phyloP scores from a whole-genome alignment of 2,113 vertebrate genomes.

The Typhlomys cinereus region DNA sequence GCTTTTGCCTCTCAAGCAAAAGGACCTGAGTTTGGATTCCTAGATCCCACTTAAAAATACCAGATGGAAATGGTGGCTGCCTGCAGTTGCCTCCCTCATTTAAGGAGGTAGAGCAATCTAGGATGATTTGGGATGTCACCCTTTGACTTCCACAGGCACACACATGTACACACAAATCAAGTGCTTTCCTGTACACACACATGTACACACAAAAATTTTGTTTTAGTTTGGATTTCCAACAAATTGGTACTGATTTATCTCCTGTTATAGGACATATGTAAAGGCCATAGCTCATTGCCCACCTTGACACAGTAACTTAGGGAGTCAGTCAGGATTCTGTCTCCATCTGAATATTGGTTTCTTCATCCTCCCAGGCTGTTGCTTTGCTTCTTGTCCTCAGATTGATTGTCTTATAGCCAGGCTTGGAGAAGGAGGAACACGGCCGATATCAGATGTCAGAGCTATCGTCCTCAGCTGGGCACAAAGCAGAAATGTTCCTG shows the following conservation, averaged over 20 bases:
- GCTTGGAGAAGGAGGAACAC: neutral
- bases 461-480: neutral
- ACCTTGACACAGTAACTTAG: neutral
- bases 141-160: no score
- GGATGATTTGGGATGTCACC: no score
- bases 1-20: no score
- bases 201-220: neutral
- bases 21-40: no score
- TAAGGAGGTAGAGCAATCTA: no score
- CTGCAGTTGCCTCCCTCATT: no score
- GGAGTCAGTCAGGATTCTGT: no score
- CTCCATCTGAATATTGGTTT: neutral
- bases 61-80: no score
- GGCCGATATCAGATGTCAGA: no score
- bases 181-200: neutral
- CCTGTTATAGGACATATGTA: neutral
- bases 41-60: no score
- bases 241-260: neutral
- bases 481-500: neutral
- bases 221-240: neutral
- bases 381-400: neutral
- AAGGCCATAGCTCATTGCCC: neutral
- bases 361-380: neutral
- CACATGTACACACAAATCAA: neutral
- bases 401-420: neutral